Evolutionary conservation across 1,140 invertebrate genomes (phyloP), one percentile per base, ranked within the genome.

Genomic region (Lasioglossum albipes): DNA sequence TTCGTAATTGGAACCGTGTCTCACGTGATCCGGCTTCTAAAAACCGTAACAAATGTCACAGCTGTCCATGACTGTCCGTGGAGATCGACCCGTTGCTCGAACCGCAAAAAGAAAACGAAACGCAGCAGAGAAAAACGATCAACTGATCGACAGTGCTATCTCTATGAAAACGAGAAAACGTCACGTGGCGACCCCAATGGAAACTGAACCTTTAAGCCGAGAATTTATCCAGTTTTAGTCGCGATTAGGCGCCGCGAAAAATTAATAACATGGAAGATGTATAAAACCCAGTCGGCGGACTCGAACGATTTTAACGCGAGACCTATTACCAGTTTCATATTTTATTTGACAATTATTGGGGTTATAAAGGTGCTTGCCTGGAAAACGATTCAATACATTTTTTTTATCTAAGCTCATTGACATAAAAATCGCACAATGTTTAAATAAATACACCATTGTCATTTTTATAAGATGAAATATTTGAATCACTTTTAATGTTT

Each of bases 31-130:
- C 77, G 2, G 20, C 5, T 62, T 57, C 61, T 52, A 71, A 79
- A 59, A 79, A 73, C 77, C 49, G 49, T 73, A 79, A 71, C 70
- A 73, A 79, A 66, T 66, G 77, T 36, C 61, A 22, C 70, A 57
- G 61, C 61, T 74, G 62, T n/a, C 71, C 20, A 49, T 22, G 22
- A 36, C 52, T 42, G 27, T 62, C 42, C 12, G 41, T 27, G 41
- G 41, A 59, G 70, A 67, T 74, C 70, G 77, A 79, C 42, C 74
- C 77, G 22, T 7, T 41, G 22, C 45, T 45, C 16, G 61, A 66
- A 57, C 13, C 27, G 41, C 22, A 65, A 79, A 79, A 66, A 64
- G 49, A 52, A 66, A 73, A 73, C 41, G 59, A 42, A 49, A 12
- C 2, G 16, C 2, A 16, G 7, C 18, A 16, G 5, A 36, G 31